Conservation (phyloP, 1,140 invertebrate genomes). For the Trypoxylus dichotomus region DNA sequence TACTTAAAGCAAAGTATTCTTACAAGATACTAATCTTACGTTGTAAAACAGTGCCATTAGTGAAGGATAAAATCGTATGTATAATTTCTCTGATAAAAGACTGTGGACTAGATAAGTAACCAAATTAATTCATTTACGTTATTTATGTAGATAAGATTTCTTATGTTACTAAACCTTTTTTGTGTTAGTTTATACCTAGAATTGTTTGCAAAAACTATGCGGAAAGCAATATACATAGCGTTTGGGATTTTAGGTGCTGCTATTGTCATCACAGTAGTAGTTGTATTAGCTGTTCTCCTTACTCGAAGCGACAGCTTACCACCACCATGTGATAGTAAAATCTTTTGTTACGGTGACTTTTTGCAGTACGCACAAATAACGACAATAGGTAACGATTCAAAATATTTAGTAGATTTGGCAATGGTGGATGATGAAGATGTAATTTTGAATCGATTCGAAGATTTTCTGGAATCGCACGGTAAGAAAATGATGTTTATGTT, state of each 20-base stretch:
- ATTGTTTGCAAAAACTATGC: not conserved
- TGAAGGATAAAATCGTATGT: too few species aligned
- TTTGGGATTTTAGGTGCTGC: not conserved
- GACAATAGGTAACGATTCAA: constrained; percentile 76
- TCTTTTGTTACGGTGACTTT: constrained; percentile 79
- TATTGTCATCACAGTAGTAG: not conserved
- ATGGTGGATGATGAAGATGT: constrained; percentile 64
- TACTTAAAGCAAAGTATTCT: too few species aligned
- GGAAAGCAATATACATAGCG: not conserved
- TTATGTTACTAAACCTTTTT: too few species aligned
- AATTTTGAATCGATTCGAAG: constrained; percentile 63
- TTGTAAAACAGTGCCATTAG: too few species aligned
- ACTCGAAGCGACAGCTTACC: not conserved
- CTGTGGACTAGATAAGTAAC: not conserved
- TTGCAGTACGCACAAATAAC: constrained; percentile 76
- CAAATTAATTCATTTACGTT: not conserved
- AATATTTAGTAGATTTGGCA: constrained; percentile 88
- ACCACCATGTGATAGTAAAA: constrained; percentile 56
- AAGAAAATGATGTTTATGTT: not conserved
- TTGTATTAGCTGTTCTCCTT: not conserved
- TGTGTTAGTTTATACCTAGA: not conserved
- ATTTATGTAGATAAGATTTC: not conserved
- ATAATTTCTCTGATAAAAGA: not conserved
- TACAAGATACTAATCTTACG: too few species aligned
- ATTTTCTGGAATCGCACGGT: constrained; percentile 60